A percentile compares a stretch with the other conserved stretches of the same genome.
These are phyloP conservation scores for Euwallacea fornicatus DNA, from an alignment of 1,140 invertebrate species.

Conservation along the genomic window DNA sequence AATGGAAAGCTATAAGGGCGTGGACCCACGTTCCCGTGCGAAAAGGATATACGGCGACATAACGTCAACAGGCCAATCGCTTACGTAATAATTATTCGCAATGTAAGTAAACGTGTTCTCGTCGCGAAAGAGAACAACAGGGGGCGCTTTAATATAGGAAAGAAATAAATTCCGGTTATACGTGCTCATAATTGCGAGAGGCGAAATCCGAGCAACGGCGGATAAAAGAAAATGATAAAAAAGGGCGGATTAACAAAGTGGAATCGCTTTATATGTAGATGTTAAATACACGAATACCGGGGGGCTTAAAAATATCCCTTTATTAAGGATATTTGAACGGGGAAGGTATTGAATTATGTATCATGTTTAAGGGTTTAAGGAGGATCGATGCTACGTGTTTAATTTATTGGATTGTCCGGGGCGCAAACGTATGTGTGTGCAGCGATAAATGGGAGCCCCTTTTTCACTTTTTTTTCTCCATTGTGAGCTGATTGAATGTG, in stretches of 20 bases:
- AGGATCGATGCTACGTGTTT: constrained; percentile 6
- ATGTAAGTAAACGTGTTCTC: too few species aligned
- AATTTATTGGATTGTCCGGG: constrained; percentile 1
- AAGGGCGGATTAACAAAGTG: constrained; percentile 20
- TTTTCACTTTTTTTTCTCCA: too few species aligned
- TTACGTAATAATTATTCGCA: too few species aligned
- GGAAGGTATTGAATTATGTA: constrained; percentile 12
- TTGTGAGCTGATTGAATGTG: too few species aligned
- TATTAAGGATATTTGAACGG: constrained; percentile 22
- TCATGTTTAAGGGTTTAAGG: constrained; percentile 1
- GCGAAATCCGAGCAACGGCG: background rate
- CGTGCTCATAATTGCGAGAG: constrained; percentile 22
- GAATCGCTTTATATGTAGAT: constrained; percentile 26
- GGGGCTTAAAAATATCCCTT: constrained; percentile 19
- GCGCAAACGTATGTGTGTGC: too few species aligned
- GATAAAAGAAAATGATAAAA: constrained; percentile 22
- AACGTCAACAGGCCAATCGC: too few species aligned
- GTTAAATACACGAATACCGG: constrained; percentile 20
- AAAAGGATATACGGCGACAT: too few species aligned
- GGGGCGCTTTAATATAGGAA: constrained; percentile 2
- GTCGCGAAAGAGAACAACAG: background rate
- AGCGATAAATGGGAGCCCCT: too few species aligned
- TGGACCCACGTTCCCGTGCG: too few species aligned
- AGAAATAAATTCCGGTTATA: constrained; percentile 17
- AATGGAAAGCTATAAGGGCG: too few species aligned